Conservation (phyloP, 2,888 invertebrate species). For the Agapostemon virescens region DNA sequence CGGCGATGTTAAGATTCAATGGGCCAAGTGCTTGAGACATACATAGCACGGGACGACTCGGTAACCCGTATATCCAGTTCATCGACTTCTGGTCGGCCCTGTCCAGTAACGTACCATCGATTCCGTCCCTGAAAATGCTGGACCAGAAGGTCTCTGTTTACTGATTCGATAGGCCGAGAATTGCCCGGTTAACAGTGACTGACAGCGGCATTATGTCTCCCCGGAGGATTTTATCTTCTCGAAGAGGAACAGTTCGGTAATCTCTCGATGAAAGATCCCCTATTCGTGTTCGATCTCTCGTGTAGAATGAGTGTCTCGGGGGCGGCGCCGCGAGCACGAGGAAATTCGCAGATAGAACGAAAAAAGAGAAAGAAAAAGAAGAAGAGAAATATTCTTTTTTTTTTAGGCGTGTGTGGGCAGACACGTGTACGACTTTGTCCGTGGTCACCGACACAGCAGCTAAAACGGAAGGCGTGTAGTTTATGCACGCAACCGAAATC, state of each 20-base stretch:
- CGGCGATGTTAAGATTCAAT: constrained; percentile 57
- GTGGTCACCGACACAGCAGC: constrained; percentile 17
- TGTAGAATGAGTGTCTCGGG: constrained; percentile 34
- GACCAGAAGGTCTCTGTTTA: constrained; percentile 41
- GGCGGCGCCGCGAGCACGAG: constrained; percentile 36
- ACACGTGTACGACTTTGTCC: constrained; percentile 51
- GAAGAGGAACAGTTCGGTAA: constrained; percentile 41
- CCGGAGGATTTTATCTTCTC: constrained; percentile 35
- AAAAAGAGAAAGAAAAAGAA: too few species aligned
- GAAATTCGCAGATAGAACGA: constrained; percentile 55
- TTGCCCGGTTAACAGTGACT: constrained; percentile 23
- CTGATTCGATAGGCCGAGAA: constrained; percentile 21
- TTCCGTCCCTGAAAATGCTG: constrained; percentile 39
- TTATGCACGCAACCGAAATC: constrained; percentile 33
- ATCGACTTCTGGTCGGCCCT: constrained; percentile 41
- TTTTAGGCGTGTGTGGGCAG: constrained; percentile 61
- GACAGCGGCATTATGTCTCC: constrained; percentile 31
- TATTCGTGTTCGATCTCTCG: constrained; percentile 5
- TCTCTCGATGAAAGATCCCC: constrained; percentile 21
- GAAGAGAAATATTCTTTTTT: too few species aligned
- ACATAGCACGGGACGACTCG: constrained; percentile 2
- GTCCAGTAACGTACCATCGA: constrained; percentile 38
- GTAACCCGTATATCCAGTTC: constrained; percentile 37
- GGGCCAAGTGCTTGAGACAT: constrained; percentile 43
- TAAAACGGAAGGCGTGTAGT: constrained; percentile 21